A percentile compares a stretch with the other conserved stretches of the same genome.
These are phyloP conservation scores for Sitta carolinensis DNA, from an alignment of 2,797 vertebrate genomes.

Conservation along the genomic window DNA sequence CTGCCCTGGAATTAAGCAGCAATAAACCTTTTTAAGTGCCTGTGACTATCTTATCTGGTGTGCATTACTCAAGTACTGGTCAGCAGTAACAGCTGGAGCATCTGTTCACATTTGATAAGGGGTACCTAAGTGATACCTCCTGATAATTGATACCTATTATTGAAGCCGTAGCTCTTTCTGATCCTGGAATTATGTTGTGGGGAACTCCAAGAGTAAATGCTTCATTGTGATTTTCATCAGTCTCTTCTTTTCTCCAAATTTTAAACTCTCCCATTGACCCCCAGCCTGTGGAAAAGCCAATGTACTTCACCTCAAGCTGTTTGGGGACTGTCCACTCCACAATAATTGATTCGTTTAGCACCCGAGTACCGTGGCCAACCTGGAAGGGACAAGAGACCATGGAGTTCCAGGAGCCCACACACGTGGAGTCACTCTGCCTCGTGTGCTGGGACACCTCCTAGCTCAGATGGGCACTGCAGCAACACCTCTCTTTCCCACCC, in stretches of 20 bases:
- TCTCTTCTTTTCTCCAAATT: conserved; percentile 94
- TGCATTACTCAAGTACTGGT: neutral
- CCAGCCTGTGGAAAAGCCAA: conserved; percentile 96
- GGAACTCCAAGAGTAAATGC: conserved; percentile 93
- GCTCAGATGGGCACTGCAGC: neutral
- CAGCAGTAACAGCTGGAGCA: conserved; percentile 25
- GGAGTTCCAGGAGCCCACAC: neutral
- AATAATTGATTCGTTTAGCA: conserved; percentile 87
- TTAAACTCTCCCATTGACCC: conserved; percentile 94
- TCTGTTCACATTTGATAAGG: conserved; percentile 6
- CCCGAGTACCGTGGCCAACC: conserved; percentile 87
- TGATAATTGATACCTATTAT: conserved; percentile 84
- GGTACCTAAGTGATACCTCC: conserved; percentile 37
- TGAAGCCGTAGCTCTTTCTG: conserved; percentile 88
- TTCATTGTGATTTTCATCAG: conserved; percentile 94
- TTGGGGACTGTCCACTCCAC: conserved; percentile 83
- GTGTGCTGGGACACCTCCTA: neutral
- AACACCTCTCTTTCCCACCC: neutral
- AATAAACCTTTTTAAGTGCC: neutral
- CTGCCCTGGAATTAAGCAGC: neutral
- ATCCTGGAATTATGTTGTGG: conserved; percentile 90
- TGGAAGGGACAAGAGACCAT: conserved; percentile 60
- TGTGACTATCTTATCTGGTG: neutral
- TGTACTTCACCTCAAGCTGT: conserved; percentile 84
- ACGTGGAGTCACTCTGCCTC: neutral